Percentiles rank a stretch among this genome's conserved stretches.
phyloP scores from a whole-genome alignment of 2,797 vertebrate species.

The Callimico goeldii region DNA sequence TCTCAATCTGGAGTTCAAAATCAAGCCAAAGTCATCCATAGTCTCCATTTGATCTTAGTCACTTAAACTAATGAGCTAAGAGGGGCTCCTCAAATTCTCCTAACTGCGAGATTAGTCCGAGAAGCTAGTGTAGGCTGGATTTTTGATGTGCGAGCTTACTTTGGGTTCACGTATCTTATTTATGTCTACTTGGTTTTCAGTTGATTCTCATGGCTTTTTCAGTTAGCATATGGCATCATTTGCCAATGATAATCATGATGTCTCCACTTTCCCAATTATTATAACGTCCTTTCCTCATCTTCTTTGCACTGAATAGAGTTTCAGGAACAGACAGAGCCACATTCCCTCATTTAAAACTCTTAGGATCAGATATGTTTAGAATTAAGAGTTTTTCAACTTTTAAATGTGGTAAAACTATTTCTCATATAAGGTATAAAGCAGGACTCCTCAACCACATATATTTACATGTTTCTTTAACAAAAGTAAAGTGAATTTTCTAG shows the following conservation, averaged over 20 bases:
- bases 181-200: not conserved
- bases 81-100: not conserved
- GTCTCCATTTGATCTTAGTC: not conserved
- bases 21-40: not conserved
- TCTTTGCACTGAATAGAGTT: not conserved
- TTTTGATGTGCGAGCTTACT: not conserved
- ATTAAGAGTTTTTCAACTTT: not conserved
- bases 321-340: not conserved
- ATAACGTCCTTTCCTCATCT: not conserved
- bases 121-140: not conserved
- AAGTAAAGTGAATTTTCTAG: not conserved
- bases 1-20: not conserved
- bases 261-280: not conserved
- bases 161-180: not conserved
- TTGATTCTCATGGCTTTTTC: not conserved
- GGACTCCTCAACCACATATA: not conserved
- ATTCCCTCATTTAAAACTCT: not conserved
- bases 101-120: not conserved
- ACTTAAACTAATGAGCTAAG: not conserved
- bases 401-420: not conserved
- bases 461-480: not conserved
- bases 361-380: not conserved
- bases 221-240: not conserved
- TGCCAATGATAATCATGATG: not conserved
- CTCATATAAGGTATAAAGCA: not conserved